Base-by-base conservation (phyloP, 2,888 invertebrate genomes). In the Tortricodes alternella region DNA sequence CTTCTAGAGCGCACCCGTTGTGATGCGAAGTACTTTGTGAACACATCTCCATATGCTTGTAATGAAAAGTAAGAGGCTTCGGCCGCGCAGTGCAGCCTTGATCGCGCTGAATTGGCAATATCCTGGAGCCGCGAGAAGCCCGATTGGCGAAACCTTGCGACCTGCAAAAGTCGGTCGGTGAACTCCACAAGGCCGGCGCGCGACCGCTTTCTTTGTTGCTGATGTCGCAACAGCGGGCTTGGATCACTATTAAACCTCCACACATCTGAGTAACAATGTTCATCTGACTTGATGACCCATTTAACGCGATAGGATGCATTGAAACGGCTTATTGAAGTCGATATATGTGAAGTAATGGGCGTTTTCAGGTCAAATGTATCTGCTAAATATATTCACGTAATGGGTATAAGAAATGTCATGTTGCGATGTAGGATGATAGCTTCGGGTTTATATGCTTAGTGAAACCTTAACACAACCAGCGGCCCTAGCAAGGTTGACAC, bases 111-210 rank as follows among this genome's bases (percentile, higher is more conserved):
- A 88, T 90, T 90, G 88, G 87, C 89, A 90, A 89, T 89, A 89
- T 89, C 89, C 89, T 89, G 88, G 89, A 88, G 88, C 80, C 72
- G 77, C 78, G 85, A 85, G 88, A 86, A 87, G 87, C 85, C 84
- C 83, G 89, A 83, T 83, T 89, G 89, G 89, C 87, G 87, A 89
- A 90, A 90, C 89, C 89, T 90, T 89, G 89, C 85, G 87, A 87
- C 87, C 86, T 77, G 89, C 89, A 83, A 85, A 90, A 89, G 77
- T 88, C 89, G 89, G 89, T 83, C 90, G 85, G 86, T 83, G 89
- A 89, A 89, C 90, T 82, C 82, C 65, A 74, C 87, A 89, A 89
- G 90, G 89, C 88, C 86, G 80, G 70, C 70, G 64, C 64, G 64
- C 73, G 74, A 83, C 75, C 80, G 88, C 90, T 89, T 90, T 90